These are phyloP conservation scores for Phortica variegata DNA, from an alignment of 1,140 invertebrate genomes.

Conservation along the genomic window DNA sequence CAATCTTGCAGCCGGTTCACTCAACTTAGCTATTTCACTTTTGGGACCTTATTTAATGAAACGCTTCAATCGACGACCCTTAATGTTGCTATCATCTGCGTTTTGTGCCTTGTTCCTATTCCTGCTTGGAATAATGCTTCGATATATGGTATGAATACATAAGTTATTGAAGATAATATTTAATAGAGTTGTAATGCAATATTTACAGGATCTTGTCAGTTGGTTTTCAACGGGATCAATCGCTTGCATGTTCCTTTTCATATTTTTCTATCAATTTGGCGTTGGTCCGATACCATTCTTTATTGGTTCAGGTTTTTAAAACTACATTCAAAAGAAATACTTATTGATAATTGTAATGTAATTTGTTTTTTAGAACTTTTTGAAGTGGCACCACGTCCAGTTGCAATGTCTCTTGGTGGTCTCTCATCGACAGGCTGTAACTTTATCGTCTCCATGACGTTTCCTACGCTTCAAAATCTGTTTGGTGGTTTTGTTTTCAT, in stretches of 20 bases:
- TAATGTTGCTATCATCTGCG: constrained; percentile 61
- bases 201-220: constrained; percentile 58
- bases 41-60: constrained; percentile 63
- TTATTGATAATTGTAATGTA: background rate
- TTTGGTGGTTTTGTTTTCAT: constrained; percentile 71
- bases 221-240: constrained; percentile 69
- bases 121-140: constrained; percentile 60
- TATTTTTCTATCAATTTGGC: constrained; percentile 81
- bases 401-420: constrained; percentile 84
- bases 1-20: constrained; percentile 66
- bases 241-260: constrained; percentile 68
- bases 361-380: constrained; percentile 70
- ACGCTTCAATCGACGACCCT: constrained; percentile 59
- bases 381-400: constrained; percentile 77
- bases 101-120: constrained; percentile 60
- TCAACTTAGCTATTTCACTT: constrained; percentile 69
- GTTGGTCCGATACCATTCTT: constrained; percentile 86
- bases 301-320: constrained; percentile 59
- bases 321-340: background rate
- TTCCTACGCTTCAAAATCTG: constrained; percentile 65
- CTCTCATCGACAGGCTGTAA: constrained; percentile 87
- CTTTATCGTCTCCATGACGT: constrained; percentile 79
- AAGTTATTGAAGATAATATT: constrained; percentile 42
- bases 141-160: constrained; percentile 63
- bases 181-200: constrained; percentile 1